Base-by-base conservation (phyloP, 2,797 vertebrate species). In the Ptychobarbus kaznakovi region DNA sequence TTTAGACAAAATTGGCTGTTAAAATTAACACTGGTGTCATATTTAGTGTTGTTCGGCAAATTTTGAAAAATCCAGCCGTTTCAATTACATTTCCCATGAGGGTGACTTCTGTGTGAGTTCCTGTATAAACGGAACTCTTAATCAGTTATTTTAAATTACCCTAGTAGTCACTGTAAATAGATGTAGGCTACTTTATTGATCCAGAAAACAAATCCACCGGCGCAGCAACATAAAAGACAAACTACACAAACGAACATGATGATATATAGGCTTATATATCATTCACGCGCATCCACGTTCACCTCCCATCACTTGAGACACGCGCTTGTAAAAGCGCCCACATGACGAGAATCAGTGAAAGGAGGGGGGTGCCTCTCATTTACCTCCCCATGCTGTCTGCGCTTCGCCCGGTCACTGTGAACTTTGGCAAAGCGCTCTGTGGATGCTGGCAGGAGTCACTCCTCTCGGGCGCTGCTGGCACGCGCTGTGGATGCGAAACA, bases 391-490 rank as follows among this genome's bases (percentile, higher is more conserved):
- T 86, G 25, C 90, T 58, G 85, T 74, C 87, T 85, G 90, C 90
- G 91, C 76, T 75, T 79, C 18, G 65, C 72, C 85, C 84, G 82
- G 81, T 85, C 81, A 80, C 61, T 35, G 58, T 81, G 87, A 79
- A 80, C 77, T 80, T 80, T 80, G 77, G 77, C 77, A 80, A 80
- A 66, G 61, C 77, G 42, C 42, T 80, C 40, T 35, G 42, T 80
- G 77, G 61, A 66, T 80, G 77, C 77, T 80, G 77, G 42, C 61
- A 35, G 40, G 61, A 80, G 77, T 32, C 25, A 6, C 25, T 80
- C 16, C 58, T 49, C 58, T 80, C 77, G 88, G 91, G 79, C 70
- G 80, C 82, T 85, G 84, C 82, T 85, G 86, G 89, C 87, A 87
- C 53, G 87, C 83, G 78, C 87, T 86, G 76, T 84, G 77, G 86